Evolutionary conservation across 1,140 invertebrate species (phyloP).

Genomic region (Armadillidium nasatum): DNA sequence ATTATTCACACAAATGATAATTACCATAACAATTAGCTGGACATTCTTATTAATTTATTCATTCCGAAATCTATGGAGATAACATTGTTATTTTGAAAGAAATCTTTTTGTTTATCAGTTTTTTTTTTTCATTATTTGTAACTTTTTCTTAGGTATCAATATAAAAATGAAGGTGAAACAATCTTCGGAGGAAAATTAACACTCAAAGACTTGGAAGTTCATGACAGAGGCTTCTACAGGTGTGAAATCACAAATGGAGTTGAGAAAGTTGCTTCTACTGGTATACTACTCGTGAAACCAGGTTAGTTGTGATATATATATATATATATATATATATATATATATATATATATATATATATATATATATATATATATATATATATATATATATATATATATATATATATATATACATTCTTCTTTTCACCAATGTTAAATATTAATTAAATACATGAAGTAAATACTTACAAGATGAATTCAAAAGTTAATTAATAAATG

Average conservation of each 20-base stretch:
- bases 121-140: neutral
- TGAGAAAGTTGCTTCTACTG: constrained; percentile 59
- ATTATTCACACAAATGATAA: too few species aligned
- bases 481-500: too few species aligned
- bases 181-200: constrained; percentile 54
- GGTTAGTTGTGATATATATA: constrained; percentile 44
- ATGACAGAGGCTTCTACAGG: constrained; percentile 66
- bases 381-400: constrained; percentile 16
- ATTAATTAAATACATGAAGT: too few species aligned
- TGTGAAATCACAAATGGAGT: constrained; percentile 61
- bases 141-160: constrained; percentile 27
- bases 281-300: constrained; percentile 57
- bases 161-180: constrained; percentile 26
- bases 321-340: neutral
- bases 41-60: too few species aligned
- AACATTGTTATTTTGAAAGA: too few species aligned
- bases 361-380: constrained; percentile 10
- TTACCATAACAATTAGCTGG: too few species aligned
- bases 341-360: neutral
- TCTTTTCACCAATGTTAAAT: too few species aligned
- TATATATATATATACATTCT: too few species aligned
- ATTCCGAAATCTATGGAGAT: too few species aligned
- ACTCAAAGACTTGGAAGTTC: constrained; percentile 59
- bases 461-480: too few species aligned
- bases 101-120: too few species aligned